phyloP scores from a whole-genome alignment of 2,113 vertebrate species.

The Thermophis baileyi region DNA sequence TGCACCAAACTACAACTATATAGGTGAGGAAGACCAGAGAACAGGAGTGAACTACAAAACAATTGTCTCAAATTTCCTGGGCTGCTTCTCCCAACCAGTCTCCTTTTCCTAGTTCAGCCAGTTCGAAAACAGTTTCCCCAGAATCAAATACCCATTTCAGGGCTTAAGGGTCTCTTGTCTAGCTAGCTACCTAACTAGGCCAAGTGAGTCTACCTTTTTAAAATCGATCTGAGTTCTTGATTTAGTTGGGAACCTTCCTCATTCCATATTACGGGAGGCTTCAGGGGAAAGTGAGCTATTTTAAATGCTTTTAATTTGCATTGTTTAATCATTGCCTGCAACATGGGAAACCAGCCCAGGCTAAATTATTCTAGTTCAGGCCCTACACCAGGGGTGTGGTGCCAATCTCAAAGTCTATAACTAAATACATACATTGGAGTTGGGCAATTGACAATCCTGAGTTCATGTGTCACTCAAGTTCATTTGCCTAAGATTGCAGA shows the following conservation, averaged over 20 bases:
- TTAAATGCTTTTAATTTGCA: slow-evolving; percentile 30
- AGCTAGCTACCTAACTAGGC: background rate
- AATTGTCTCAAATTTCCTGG: background rate
- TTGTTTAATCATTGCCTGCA: background rate
- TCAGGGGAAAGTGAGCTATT: slow-evolving; percentile 10
- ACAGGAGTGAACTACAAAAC: background rate
- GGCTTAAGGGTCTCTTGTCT: accelerated
- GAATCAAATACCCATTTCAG: background rate
- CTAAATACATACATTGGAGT: slow-evolving; percentile 41
- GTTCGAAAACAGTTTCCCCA: background rate
- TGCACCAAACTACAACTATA: background rate
- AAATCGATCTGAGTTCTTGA: background rate
- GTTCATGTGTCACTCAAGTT: background rate
- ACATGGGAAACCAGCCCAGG: background rate
- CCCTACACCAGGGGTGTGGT: slow-evolving; percentile 34
- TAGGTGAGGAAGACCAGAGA: background rate
- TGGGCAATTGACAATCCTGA: background rate
- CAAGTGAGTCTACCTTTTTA: background rate
- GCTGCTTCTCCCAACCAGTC: background rate
- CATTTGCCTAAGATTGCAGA: background rate
- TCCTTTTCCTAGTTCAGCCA: background rate
- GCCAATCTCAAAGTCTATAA: slow-evolving; percentile 33
- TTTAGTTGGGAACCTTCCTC: background rate
- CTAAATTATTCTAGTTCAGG: background rate
- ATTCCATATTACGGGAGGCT: background rate